These are phyloP conservation scores for Halcyon malimbica DNA, from an alignment of 2,113 vertebrate genomes.

Conservation along the genomic window DNA sequence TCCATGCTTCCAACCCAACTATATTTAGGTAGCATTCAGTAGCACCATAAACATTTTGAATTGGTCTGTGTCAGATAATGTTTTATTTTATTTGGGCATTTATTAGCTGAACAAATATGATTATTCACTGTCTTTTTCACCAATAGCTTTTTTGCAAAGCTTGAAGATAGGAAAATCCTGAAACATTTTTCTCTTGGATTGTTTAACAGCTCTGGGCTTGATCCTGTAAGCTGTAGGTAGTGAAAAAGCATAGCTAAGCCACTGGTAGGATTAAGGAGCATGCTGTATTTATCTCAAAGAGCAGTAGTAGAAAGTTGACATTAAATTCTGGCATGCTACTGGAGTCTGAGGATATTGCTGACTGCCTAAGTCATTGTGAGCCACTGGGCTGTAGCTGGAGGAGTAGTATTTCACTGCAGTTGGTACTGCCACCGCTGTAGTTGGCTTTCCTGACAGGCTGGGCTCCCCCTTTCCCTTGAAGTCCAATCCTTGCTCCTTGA, in stretches of 20 bases:
- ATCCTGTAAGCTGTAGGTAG: conserved; percentile 29
- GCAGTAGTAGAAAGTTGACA: background rate
- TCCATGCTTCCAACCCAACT: background rate
- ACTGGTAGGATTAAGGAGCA: conserved; percentile 2
- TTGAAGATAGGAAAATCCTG: conserved; percentile 5
- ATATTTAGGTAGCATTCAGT: background rate
- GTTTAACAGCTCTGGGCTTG: conserved; percentile 21
- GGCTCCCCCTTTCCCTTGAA: background rate
- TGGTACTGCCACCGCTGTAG: accelerated
- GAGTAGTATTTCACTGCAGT: accelerated
- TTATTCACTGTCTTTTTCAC: conserved; percentile 5
- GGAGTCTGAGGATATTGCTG: background rate
- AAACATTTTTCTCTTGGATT: background rate
- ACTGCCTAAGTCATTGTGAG: accelerated
- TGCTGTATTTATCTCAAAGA: conserved; percentile 28
- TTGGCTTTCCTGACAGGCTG: accelerated
- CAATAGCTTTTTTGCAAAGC: background rate
- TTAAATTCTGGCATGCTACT: background rate
- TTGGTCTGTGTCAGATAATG: background rate
- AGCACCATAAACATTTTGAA: background rate
- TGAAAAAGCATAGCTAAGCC: conserved; percentile 11
- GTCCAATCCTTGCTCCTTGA: background rate
- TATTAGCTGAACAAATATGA: background rate
- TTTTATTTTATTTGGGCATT: background rate
- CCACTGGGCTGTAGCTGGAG: background rate